Evolutionary conservation across 2,113 vertebrate species (phyloP).

Genomic region (Dicerorhinus sumatrensis): DNA sequence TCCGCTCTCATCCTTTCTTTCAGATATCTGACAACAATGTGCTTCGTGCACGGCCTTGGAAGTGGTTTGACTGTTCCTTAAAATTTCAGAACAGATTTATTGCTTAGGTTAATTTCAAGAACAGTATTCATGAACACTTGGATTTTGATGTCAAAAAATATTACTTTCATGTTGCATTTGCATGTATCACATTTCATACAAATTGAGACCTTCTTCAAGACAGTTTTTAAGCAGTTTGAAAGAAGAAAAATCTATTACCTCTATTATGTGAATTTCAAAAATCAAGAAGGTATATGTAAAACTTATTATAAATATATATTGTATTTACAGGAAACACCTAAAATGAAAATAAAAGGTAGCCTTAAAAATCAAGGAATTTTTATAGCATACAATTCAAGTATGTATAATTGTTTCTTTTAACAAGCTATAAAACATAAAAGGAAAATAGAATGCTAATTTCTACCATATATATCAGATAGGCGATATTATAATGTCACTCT

Average conservation of each 20-base stretch:
- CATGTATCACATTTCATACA: background rate
- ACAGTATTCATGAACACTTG: background rate
- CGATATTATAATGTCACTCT: background rate
- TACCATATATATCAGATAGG: background rate
- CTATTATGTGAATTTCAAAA: background rate
- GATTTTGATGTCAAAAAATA: background rate
- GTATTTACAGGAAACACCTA: background rate
- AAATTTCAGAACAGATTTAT: background rate
- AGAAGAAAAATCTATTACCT: background rate
- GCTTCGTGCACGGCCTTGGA: background rate
- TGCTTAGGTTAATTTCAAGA: background rate
- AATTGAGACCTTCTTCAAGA: background rate
- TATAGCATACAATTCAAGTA: background rate
- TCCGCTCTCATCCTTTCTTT: too few relatives aligned
- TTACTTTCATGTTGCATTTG: background rate
- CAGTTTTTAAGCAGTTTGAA: background rate
- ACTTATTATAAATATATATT: background rate
- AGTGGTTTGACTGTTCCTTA: background rate
- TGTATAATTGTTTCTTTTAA: background rate
- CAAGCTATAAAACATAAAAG: background rate
- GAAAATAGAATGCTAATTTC: background rate
- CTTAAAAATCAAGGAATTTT: conserved; percentile 24
- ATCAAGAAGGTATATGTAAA: background rate
- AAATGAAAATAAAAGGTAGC: conserved; percentile 2
- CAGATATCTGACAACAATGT: background rate